These are phyloP conservation scores for Mobula hypostoma DNA, from an alignment of 2,113 vertebrate species.

Conservation along the genomic window DNA sequence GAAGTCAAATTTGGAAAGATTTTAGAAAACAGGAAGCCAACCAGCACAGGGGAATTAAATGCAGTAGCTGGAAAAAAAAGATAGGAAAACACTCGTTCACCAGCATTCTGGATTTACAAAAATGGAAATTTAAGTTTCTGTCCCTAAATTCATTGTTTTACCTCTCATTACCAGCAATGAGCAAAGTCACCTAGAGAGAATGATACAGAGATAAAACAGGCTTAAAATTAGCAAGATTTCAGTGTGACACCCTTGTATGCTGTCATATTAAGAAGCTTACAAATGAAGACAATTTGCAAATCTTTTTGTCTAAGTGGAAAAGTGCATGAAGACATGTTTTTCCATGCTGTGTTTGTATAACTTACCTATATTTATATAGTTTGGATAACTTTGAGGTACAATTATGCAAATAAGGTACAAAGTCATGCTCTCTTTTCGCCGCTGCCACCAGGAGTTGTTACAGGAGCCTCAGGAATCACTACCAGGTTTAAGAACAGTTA, in stretches of 20 bases:
- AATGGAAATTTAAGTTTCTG: too few species aligned
- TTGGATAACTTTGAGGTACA: not conserved
- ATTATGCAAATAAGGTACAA: not conserved
- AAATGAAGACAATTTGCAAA: too few species aligned
- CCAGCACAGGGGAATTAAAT: not conserved
- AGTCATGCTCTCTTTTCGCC: not conserved
- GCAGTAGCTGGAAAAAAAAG: not conserved
- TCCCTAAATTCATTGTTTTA: too few species aligned
- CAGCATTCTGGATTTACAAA: not conserved
- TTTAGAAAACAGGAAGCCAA: not conserved
- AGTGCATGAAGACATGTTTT: not conserved
- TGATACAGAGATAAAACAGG: not conserved
- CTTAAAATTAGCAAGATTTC: too few species aligned
- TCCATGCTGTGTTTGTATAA: not conserved
- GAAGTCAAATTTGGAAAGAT: not conserved
- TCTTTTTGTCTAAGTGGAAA: too few species aligned
- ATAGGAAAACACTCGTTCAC: not conserved
- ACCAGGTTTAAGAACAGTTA: too few species aligned
- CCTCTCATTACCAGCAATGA: too few species aligned
- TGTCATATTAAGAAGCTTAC: too few species aligned
- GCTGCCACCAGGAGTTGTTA: not conserved
- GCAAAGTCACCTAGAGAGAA: too few species aligned
- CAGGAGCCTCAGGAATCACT: too few species aligned
- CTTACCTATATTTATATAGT: not conserved
- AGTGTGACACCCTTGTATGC: too few species aligned